phyloP scores from a whole-genome alignment of 2,888 invertebrate genomes.

The Gandaritis pyraliata region DNA sequence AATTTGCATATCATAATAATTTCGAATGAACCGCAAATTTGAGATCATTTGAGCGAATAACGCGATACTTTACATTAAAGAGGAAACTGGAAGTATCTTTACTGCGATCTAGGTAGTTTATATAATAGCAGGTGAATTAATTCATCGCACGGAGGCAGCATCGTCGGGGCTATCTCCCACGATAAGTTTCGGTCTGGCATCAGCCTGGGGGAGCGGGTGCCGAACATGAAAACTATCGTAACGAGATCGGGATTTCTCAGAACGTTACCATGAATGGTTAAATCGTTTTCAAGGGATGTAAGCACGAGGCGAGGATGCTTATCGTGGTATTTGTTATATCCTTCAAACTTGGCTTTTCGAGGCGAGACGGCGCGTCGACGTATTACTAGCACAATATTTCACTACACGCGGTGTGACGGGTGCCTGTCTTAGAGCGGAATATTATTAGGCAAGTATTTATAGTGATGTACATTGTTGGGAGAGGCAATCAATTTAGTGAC shows the following conservation, averaged over 20 bases:
- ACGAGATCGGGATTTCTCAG: slow-evolving; percentile 74
- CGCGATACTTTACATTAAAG: slow-evolving; percentile 54
- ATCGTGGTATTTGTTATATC: slow-evolving; percentile 59
- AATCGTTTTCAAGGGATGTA: slow-evolving; percentile 52
- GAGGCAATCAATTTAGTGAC: slow-evolving; percentile 51
- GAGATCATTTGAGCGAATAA: slow-evolving; percentile 56
- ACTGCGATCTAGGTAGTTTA: slow-evolving; percentile 74
- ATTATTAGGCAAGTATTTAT: slow-evolving; percentile 24
- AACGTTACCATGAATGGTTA: slow-evolving; percentile 64
- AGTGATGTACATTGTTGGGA: slow-evolving; percentile 38
- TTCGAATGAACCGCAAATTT: slow-evolving; percentile 64
- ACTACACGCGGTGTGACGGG: slow-evolving; percentile 24
- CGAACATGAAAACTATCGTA: slow-evolving; percentile 72
- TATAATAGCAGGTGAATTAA: slow-evolving; percentile 75
- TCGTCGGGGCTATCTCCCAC: slow-evolving; percentile 59
- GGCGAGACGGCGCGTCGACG: slow-evolving; percentile 5
- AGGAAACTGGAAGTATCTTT: slow-evolving; percentile 67
- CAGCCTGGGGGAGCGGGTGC: slow-evolving; percentile 45
- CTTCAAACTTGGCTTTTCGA: slow-evolving; percentile 42
- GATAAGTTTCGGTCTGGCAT: slow-evolving; percentile 65
- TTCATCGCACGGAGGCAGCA: slow-evolving; percentile 73
- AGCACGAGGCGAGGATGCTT: slow-evolving; percentile 53
- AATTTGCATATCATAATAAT: slow-evolving; percentile 50
- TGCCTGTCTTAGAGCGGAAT: slow-evolving; percentile 6
- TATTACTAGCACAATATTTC: slow-evolving; percentile 9